These are phyloP conservation scores for Spisula subtruncata DNA, from an alignment of 2,888 invertebrate genomes.

Conservation along the genomic window DNA sequence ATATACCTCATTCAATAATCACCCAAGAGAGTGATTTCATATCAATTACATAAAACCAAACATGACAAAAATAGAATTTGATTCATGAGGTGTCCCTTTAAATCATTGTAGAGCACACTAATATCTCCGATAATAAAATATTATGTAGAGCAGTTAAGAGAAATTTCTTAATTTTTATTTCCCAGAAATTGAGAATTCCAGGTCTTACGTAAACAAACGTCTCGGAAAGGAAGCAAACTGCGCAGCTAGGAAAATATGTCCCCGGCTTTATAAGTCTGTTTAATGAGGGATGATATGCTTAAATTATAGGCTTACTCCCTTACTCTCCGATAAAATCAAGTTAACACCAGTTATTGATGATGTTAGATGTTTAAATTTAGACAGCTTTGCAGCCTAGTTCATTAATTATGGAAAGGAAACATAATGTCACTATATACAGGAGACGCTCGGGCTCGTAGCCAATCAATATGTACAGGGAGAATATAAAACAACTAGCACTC, in stretches of 20 bases:
- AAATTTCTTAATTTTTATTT: background rate
- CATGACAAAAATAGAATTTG: too few relatives aligned
- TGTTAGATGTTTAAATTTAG: background rate
- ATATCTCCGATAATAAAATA: too few relatives aligned
- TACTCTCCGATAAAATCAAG: background rate
- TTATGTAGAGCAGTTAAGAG: too few relatives aligned
- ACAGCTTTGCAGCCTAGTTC: background rate
- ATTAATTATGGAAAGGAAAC: background rate
- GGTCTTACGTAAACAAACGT: background rate
- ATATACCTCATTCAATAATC: too few relatives aligned
- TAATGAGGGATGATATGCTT: background rate
- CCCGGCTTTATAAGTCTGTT: background rate
- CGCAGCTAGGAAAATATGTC: background rate
- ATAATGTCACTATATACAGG: background rate
- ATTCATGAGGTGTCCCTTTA: too few relatives aligned
- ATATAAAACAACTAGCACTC: background rate
- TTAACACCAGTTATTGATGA: background rate
- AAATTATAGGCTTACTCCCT: background rate
- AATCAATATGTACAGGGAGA: background rate
- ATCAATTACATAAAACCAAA: too few relatives aligned
- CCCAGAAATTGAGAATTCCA: background rate
- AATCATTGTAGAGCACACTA: too few relatives aligned
- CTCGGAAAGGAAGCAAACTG: background rate
- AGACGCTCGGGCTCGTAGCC: background rate
- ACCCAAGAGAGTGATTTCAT: too few relatives aligned